Conservation (phyloP, 2,888 invertebrate genomes). For the Synanthedon tipuliformis region DNA sequence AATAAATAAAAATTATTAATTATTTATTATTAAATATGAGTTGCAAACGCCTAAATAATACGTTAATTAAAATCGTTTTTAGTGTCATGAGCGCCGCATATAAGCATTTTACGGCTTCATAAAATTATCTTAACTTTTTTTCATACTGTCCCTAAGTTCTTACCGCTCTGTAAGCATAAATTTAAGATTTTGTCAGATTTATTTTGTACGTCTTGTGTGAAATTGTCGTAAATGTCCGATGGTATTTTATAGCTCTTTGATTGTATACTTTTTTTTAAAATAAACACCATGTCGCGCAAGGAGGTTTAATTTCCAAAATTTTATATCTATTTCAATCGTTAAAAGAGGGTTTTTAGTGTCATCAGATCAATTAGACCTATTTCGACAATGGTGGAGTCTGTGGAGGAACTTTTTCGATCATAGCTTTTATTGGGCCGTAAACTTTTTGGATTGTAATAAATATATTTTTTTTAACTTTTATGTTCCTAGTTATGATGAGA, state of each 20-base stretch:
- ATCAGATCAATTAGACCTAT: constrained; percentile 43
- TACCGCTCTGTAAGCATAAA: constrained; percentile 43
- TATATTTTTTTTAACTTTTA: constrained; percentile 29
- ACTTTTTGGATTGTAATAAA: constrained; percentile 43
- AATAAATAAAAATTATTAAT: too few relatives aligned
- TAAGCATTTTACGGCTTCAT: constrained; percentile 45
- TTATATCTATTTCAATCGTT: constrained; percentile 36
- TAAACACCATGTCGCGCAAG: constrained; percentile 34
- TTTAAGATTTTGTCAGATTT: constrained; percentile 61
- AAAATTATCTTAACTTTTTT: constrained; percentile 22
- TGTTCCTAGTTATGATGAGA: constrained; percentile 18
- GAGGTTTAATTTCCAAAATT: constrained; percentile 27
- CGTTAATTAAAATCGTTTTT: constrained; percentile 54
- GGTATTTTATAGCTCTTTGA: constrained; percentile 52
- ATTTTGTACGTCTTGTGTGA: constrained; percentile 61
- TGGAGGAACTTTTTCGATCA: constrained; percentile 34
- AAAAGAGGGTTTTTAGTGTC: constrained; percentile 32
- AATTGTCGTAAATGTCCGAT: constrained; percentile 63
- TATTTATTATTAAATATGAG: too few relatives aligned
- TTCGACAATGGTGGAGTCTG: constrained; percentile 34
- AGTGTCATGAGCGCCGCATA: constrained; percentile 33
- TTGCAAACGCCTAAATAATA: constrained; percentile 28
- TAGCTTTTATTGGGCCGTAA: constrained; percentile 37
- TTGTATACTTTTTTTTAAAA: constrained; percentile 34
- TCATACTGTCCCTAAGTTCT: constrained; percentile 24